A percentile compares a stretch with the other conserved stretches of the same genome.
Conservation (phyloP, 2,888 invertebrate genomes). For the Saturnia pavonia region DNA sequence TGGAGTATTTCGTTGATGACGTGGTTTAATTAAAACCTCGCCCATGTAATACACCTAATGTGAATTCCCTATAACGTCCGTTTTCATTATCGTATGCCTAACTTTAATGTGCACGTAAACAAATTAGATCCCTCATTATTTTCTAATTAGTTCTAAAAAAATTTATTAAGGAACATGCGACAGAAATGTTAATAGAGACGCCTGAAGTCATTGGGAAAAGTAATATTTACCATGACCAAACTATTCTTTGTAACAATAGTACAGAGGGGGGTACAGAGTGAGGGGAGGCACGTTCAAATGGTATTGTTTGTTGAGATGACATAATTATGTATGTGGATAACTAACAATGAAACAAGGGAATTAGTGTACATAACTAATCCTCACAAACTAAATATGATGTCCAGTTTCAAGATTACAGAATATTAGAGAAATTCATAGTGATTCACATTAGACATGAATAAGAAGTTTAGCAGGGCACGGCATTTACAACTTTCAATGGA, state of each 20-base stretch:
- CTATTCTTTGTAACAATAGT: not conserved
- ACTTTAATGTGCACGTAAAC: conserved; percentile 20
- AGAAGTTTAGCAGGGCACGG: not conserved
- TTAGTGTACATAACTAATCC: not conserved
- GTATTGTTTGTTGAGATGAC: not conserved
- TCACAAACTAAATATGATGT: too few species aligned
- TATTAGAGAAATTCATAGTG: not conserved
- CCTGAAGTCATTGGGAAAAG: not conserved
- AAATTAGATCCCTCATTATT: not conserved
- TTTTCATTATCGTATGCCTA: conserved; percentile 23
- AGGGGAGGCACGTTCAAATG: conserved; percentile 19
- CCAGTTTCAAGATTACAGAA: too few species aligned
- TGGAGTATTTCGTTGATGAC: conserved; percentile 40
- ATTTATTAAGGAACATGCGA: not conserved
- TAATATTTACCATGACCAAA: conserved; percentile 12
- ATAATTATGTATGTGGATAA: not conserved
- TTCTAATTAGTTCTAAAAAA: not conserved
- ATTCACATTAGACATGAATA: not conserved
- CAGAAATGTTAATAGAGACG: not conserved
- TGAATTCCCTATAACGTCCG: conserved; percentile 46
- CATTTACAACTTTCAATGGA: not conserved
- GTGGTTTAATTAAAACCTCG: conserved; percentile 59
- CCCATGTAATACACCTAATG: conserved; percentile 49
- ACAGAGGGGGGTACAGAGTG: too few species aligned
- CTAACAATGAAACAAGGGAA: not conserved